Evolutionary conservation across 1,140 invertebrate species (phyloP).

Genomic region (Sarcophaga peregrina): DNA sequence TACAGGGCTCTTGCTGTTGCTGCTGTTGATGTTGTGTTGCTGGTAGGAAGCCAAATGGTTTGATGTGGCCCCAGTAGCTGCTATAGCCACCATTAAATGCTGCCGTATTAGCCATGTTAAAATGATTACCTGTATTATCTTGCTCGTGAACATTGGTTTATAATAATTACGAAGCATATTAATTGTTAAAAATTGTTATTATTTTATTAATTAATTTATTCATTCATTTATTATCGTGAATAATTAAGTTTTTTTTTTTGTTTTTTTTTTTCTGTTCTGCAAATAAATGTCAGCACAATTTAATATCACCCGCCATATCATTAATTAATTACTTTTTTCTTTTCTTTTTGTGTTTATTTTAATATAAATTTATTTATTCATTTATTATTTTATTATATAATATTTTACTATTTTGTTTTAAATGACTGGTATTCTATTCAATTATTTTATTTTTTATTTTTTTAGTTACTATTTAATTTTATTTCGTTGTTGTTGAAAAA

Average conservation of each 20-base stretch:
- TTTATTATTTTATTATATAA: neutral
- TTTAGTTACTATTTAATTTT: neutral
- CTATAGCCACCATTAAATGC: neutral
- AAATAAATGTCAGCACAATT: neutral
- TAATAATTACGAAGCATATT: neutral
- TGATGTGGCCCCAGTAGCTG: neutral
- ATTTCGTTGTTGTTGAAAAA: neutral
- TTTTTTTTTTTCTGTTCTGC: too few relatives aligned
- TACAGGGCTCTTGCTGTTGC: neutral
- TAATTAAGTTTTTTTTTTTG: neutral
- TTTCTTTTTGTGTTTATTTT: neutral
- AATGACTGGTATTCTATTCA: neutral
- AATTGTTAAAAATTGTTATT: neutral
- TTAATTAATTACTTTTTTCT: neutral
- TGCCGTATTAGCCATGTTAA: conserved; percentile 27
- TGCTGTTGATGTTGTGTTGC: neutral
- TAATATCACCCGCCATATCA: neutral
- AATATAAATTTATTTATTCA: neutral
- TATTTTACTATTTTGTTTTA: neutral
- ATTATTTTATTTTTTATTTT: neutral
- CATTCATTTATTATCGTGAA: neutral
- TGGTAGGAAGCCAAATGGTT: neutral
- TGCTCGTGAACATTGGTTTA: neutral
- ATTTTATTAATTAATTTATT: neutral
- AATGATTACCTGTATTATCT: conserved; percentile 2